Base-by-base conservation (phyloP, 2,888 invertebrate genomes). In the Drosophila nr. perissopoda region DNA sequence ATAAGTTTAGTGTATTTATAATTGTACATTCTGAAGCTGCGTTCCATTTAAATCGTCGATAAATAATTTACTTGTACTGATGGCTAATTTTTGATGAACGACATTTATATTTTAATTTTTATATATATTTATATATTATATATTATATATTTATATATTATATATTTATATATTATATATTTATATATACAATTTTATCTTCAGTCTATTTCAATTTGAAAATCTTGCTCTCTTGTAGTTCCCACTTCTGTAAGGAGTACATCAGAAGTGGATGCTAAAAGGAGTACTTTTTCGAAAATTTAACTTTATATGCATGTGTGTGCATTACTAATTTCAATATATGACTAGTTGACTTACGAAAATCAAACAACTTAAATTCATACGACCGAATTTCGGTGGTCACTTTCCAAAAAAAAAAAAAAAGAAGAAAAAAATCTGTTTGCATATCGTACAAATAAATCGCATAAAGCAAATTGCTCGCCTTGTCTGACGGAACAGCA, bases 401-500 rank as follows among this genome's bases (percentile, higher is more conserved):
- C 65, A 82, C 85, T 82, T 84, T 79, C 76, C 36, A 1, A 54
- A 54, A 34, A 36, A 10, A 7, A n/a, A 31, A 18, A 29, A 49
- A 52, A 11, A 36, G n/a, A 18, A 2, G 16, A 7, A 67, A 57
- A 70, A 69, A 71, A 65, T 60, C 59, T 29, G n/a, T 58, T 53
- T 63, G 59, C 34, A 58, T 80, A 80, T 77, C 74, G 63, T 70
- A 72, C 71, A 82, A 74, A 86, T 80, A 83, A 82, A 83, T 74
- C 71, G 74, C 83, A 86, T 86, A 77, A 80, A 80, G 81, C 81
- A 77, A 85, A 83, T 83, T 83, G 74, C 58, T 79, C 64, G 66
- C 71, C 74, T 72, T 82, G 82, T 67, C 69, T 52, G 51, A 59
- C 60, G 29, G 16, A 57, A 53, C 46, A 73, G 62, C 68, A 57